Conservation (phyloP, 1,140 invertebrate species). For the Globodera ellingtonae region DNA sequence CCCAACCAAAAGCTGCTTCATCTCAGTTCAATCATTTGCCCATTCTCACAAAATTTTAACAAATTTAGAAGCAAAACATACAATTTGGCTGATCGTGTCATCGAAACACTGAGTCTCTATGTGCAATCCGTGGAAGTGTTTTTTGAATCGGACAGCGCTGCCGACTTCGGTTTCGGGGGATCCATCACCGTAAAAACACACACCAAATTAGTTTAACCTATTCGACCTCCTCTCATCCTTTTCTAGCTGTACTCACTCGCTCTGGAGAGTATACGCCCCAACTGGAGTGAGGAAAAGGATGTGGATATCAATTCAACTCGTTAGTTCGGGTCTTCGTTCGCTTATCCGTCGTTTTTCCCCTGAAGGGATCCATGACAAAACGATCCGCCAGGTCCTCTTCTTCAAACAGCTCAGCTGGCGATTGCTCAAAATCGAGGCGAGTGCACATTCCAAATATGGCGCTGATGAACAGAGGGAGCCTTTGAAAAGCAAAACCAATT, state of each 20-base stretch:
- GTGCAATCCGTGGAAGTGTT: constrained; percentile 91
- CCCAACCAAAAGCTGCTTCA: not conserved
- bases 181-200: constrained; percentile 81
- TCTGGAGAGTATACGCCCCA: constrained; percentile 87
- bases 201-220: not conserved
- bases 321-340: not conserved
- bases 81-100: constrained; percentile 89
- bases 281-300: constrained; percentile 78
- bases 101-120: constrained; percentile 92
- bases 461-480: constrained; percentile 62
- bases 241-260: constrained; percentile 83
- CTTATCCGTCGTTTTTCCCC: not conserved
- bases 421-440: constrained; percentile 59
- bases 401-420: constrained; percentile 99
- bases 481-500: constrained; percentile 65
- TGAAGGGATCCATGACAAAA: constrained; percentile 80
- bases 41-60: not conserved
- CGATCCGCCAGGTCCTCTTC: constrained; percentile 84
- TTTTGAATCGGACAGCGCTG: constrained; percentile 78
- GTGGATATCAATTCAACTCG: constrained; percentile 74
- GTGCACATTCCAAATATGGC: constrained; percentile 65
- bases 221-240: constrained; percentile 11
- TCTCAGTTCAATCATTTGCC: constrained; percentile 15
- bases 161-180: constrained; percentile 78
- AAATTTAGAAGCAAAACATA: constrained; percentile 68